Percentiles rank a stretch among this genome's conserved stretches.
phyloP scores from a whole-genome alignment of 1,140 invertebrate genomes.

The Papilio polyxenes region DNA sequence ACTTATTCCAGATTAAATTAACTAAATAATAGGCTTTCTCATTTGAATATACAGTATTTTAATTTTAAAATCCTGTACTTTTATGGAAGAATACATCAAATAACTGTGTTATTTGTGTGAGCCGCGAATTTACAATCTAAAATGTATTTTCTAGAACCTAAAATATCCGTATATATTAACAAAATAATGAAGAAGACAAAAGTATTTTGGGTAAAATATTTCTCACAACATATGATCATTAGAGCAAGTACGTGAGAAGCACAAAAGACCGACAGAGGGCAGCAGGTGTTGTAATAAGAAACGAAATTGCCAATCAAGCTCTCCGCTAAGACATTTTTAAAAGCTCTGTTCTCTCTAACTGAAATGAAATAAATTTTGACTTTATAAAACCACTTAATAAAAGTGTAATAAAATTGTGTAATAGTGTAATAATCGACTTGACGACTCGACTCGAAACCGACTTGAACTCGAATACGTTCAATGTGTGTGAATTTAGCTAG shows the following conservation, averaged over 20 bases:
- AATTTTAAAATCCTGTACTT: too few relatives aligned
- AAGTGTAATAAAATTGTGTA: too few relatives aligned
- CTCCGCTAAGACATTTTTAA: slow-evolving; percentile 14
- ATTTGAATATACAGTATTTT: too few relatives aligned
- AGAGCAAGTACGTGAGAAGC: slow-evolving; percentile 1
- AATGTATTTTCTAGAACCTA: not conserved
- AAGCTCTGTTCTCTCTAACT: slow-evolving; percentile 13
- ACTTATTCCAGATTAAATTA: too few relatives aligned
- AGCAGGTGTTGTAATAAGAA: slow-evolving; percentile 13
- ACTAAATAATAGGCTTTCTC: too few relatives aligned
- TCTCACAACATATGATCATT: slow-evolving; percentile 23
- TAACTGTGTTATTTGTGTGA: too few relatives aligned
- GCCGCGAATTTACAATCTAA: not conserved
- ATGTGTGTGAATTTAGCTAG: too few relatives aligned
- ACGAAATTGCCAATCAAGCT: slow-evolving; percentile 32
- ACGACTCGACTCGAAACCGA: too few relatives aligned
- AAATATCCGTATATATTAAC: not conserved
- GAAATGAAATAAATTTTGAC: not conserved
- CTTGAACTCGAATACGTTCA: too few relatives aligned
- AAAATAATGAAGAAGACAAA: not conserved
- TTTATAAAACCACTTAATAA: too few relatives aligned
- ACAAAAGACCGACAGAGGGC: not conserved
- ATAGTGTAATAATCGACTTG: too few relatives aligned
- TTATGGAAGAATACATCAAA: too few relatives aligned
- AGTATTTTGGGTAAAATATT: not conserved